Base-by-base conservation (phyloP, 2,113 vertebrate species). In the Cranoglanis bouderius region DNA sequence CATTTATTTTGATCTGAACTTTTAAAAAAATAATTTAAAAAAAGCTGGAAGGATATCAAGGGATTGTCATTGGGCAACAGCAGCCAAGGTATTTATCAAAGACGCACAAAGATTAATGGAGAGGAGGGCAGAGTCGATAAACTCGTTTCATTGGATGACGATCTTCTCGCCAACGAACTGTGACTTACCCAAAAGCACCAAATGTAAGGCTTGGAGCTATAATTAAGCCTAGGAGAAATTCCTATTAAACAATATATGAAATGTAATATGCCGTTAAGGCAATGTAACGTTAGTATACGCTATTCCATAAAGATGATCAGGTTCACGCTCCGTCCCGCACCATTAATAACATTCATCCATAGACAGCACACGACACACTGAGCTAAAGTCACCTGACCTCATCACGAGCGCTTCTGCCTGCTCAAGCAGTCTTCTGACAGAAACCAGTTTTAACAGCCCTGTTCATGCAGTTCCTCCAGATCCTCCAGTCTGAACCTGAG, bases 371-470 rank as follows among this genome's bases (percentile, higher is more conserved):
- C 18, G 38, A 90, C 43, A 12, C 53, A 6, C 43, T 65, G 77
- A 55, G 29, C 49, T 85, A 21, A 85, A 87, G 90, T 91, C 90
- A 90, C 81, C 87, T 92, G 90, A 92, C 88, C 85, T 87, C 35
- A 82, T 90, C 89, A 91, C 77, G 81, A 78, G 86, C 89, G 85
- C 77, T 89, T 88, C 91, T 85, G 80, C 67, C 67, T 85, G 86
- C 89, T 89, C n/a, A 74, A 38, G 46, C 65, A 90, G 85, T 85
- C 78, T 86, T 88, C 65, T 82, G 81, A 86, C 70, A 74, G 63
- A 46, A 72, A 90, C 38, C 46, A n/a, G 18, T 67, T 72, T 80
- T 32, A 40, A 43, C 24, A 12, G 26, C 38, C 12, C 4, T 32
- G 19, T 67, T 87, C 55, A 65, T 35, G 74, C 40, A 38, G 43